Percentiles rank a stretch among this genome's conserved stretches.
phyloP scores from a whole-genome alignment of 2,888 invertebrate species.

The Erynnis tages region DNA sequence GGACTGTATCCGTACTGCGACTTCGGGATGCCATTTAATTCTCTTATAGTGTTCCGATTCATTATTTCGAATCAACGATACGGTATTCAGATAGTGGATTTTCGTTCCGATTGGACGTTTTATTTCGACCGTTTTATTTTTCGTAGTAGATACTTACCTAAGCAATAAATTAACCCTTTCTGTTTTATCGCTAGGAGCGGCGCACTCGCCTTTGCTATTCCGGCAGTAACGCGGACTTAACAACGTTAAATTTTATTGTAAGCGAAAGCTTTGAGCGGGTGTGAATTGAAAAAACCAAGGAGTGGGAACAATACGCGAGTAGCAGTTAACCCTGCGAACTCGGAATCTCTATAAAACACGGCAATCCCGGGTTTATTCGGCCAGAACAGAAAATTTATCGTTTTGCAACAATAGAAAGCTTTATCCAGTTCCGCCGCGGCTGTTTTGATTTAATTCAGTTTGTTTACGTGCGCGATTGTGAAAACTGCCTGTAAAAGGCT shows the following conservation, averaged over 20 bases:
- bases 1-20: conserved; percentile 16
- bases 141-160: conserved; percentile 29
- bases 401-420: conserved; percentile 60
- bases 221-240: conserved; percentile 14
- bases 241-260: conserved; percentile 41
- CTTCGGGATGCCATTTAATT: conserved; percentile 42
- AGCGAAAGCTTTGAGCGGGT: conserved; percentile 28
- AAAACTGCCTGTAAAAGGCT: not conserved
- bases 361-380: conserved; percentile 53
- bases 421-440: conserved; percentile 58
- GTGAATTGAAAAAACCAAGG: conserved; percentile 38
- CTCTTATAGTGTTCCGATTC: conserved; percentile 49
- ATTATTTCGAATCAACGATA: conserved; percentile 37
- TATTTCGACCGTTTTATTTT: conserved; percentile 10
- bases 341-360: conserved; percentile 46
- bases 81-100: conserved; percentile 13
- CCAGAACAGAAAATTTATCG: conserved; percentile 69
- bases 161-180: conserved; percentile 27
- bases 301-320: conserved; percentile 45
- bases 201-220: conserved; percentile 1
- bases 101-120: conserved; percentile 5
- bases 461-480: conserved; percentile 38
- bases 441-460: conserved; percentile 59
- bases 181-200: conserved; percentile 12
- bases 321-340: conserved; percentile 42